These are phyloP conservation scores for Neodon shergylaensis DNA, from an alignment of 2,113 vertebrate species.

Conservation along the genomic window DNA sequence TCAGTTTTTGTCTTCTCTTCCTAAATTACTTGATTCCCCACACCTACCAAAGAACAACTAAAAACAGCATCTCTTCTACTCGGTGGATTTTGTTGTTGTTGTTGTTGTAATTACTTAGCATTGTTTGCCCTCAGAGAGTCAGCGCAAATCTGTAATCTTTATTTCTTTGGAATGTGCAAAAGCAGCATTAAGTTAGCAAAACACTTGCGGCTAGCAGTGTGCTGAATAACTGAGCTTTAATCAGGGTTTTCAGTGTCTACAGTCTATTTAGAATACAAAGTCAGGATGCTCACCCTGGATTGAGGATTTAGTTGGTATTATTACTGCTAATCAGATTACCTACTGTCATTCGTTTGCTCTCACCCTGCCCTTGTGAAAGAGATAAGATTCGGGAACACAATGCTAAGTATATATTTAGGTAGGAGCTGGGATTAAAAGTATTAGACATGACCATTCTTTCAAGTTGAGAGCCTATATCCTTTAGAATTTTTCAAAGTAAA, in stretches of 20 bases:
- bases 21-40: constrained; percentile 55
- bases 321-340: constrained; percentile 44
- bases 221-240: constrained; percentile 7
- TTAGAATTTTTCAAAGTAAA: constrained; percentile 45
- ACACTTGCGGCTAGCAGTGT: not conserved
- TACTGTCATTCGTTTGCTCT: not conserved
- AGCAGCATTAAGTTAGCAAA: not conserved
- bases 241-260: constrained; percentile 14
- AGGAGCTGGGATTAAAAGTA: not conserved
- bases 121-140: not conserved
- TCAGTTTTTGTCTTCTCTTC: not conserved
- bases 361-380: not conserved
- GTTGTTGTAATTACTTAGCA: too few relatives aligned
- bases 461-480: not conserved
- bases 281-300: not conserved
- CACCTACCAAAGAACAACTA: constrained; percentile 42
- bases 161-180: not conserved
- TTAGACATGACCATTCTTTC: not conserved
- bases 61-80: not conserved
- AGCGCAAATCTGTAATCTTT: constrained; percentile 2
- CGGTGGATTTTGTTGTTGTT: not conserved
- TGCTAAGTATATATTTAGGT: not conserved
- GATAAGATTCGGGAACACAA: not conserved
- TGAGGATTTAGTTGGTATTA: constrained; percentile 2
- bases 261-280: not conserved